Evolutionary conservation across 1,140 invertebrate genomes (phyloP).

Genomic region (Holcopasites calliopsidis): DNA sequence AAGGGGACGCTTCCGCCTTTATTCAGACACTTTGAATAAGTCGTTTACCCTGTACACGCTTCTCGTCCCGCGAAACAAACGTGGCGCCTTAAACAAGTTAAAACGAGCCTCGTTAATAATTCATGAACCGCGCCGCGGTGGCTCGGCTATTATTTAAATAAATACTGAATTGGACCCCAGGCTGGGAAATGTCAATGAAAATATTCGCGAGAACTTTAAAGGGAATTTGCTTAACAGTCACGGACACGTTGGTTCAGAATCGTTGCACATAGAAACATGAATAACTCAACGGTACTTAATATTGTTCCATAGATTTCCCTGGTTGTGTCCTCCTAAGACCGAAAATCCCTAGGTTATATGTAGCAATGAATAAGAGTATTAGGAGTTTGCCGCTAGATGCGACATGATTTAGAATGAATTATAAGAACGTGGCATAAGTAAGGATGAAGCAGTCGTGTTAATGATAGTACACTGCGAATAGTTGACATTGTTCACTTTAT

Average conservation of each 20-base stretch:
- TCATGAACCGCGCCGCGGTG: neutral
- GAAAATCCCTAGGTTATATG: no score
- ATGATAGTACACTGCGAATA: conserved; percentile 8
- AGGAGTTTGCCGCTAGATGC: neutral
- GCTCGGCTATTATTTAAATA: conserved; percentile 18
- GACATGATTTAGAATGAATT: conserved; percentile 2
- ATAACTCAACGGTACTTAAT: neutral
- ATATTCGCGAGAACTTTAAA: neutral
- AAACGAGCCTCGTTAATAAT: conserved; percentile 24
- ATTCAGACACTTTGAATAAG: conserved; percentile 30
- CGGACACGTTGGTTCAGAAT: neutral
- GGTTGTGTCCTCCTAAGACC: neutral
- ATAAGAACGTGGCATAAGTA: neutral
- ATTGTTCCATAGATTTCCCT: neutral
- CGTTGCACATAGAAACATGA: neutral
- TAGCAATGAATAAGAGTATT: neutral
- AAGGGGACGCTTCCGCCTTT: conserved; percentile 4
- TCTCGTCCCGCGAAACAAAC: neutral
- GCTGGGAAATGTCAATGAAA: neutral
- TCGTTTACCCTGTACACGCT: conserved; percentile 24
- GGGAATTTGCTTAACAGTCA: neutral
- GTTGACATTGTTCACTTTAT: neutral
- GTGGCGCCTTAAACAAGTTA: neutral
- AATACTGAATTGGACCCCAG: neutral
- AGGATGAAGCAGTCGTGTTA: neutral